Evolutionary conservation across 1,140 invertebrate genomes (phyloP).

Genomic region (Nylanderia fulva): DNA sequence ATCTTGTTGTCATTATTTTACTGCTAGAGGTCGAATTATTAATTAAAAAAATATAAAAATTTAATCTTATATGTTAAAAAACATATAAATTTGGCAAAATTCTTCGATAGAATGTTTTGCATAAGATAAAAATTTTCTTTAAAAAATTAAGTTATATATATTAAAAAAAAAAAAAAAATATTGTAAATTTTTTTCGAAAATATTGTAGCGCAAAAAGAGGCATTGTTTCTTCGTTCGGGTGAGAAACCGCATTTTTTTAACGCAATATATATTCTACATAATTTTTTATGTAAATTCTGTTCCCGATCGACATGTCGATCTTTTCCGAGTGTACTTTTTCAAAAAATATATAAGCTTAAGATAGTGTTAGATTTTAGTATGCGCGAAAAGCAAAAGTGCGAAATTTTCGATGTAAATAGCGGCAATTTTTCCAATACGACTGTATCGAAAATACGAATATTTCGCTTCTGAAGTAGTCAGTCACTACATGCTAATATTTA

Average conservation of each 20-base stretch:
- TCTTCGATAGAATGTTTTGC: slow-evolving; percentile 16
- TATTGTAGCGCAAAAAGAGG: neutral
- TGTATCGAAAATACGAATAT: slow-evolving; percentile 51
- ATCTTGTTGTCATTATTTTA: slow-evolving; percentile 12
- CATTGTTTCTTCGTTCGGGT: slow-evolving; percentile 47
- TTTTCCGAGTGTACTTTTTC: slow-evolving; percentile 56
- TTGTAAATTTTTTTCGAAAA: neutral
- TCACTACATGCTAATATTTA: slow-evolving; percentile 56
- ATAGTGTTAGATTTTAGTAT: slow-evolving; percentile 58
- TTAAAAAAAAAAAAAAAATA: slow-evolving; percentile 25
- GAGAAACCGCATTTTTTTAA: slow-evolving; percentile 58
- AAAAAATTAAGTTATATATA: slow-evolving; percentile 4
- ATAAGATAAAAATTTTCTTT: neutral
- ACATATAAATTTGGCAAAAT: slow-evolving; percentile 19
- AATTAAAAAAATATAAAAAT: neutral
- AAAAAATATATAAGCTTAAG: slow-evolving; percentile 61
- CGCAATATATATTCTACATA: slow-evolving; percentile 48
- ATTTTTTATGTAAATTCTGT: slow-evolving; percentile 57
- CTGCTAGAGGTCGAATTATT: slow-evolving; percentile 6
- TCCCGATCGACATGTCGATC: slow-evolving; percentile 37
- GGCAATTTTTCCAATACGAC: slow-evolving; percentile 61
- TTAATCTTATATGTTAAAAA: slow-evolving; percentile 1
- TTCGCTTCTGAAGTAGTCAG: slow-evolving; percentile 61
- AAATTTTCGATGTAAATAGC: slow-evolving; percentile 63
- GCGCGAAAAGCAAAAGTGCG: slow-evolving; percentile 40